Conservation (phyloP, 2,888 invertebrate genomes). For the Lagria hirta region DNA sequence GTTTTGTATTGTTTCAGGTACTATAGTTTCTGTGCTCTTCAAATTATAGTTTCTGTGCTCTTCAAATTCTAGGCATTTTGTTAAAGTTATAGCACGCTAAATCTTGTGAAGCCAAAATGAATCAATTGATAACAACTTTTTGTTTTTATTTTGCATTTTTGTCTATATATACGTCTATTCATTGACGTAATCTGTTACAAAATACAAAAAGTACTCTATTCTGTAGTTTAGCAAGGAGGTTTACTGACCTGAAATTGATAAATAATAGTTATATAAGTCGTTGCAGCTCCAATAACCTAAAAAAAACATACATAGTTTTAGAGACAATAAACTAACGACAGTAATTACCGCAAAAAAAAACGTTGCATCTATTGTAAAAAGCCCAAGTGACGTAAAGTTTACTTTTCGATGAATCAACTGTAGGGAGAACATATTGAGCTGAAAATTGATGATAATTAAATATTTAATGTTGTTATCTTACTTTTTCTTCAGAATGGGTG, state of each 20-base stretch:
- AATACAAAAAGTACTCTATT: too few relatives aligned
- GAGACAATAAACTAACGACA: not conserved
- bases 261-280: constrained; percentile 23
- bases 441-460: constrained; percentile 5
- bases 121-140: too few relatives aligned
- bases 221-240: constrained; percentile 4
- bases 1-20: too few relatives aligned
- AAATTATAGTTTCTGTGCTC: too few relatives aligned
- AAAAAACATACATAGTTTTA: constrained; percentile 3
- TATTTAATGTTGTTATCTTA: constrained; percentile 1
- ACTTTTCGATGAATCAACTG: constrained; percentile 16
- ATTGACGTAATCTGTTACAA: too few relatives aligned
- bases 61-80: too few relatives aligned
- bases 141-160: too few relatives aligned
- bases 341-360: constrained; percentile 19
- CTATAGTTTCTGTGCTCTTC: too few relatives aligned
- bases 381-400: constrained; percentile 10
- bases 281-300: constrained; percentile 13
- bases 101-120: too few relatives aligned
- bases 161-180: too few relatives aligned
- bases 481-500: constrained; percentile 15
- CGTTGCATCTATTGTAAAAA: constrained; percentile 16
- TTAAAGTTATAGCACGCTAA: too few relatives aligned
- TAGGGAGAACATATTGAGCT: constrained; percentile 18
- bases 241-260: constrained; percentile 22